These are phyloP conservation scores for Pristionchus entomophagus DNA, from an alignment of 2,888 invertebrate species.

Conservation along the genomic window DNA sequence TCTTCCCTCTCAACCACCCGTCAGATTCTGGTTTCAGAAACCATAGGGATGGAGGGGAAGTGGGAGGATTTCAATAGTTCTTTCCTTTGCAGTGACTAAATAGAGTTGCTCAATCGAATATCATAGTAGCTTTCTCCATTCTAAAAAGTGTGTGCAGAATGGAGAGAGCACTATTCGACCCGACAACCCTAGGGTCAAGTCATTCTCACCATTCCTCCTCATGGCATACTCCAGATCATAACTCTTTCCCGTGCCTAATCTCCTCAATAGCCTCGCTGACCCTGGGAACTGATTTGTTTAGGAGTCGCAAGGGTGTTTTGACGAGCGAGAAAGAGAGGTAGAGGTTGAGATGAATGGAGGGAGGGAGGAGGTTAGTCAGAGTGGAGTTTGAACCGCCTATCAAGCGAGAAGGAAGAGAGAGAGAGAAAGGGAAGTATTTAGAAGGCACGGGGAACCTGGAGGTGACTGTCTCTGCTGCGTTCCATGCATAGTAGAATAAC, in stretches of 20 bases:
- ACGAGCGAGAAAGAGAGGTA: conserved; percentile 12
- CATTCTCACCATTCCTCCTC: not conserved
- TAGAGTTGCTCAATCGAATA: too few relatives aligned
- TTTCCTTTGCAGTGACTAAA: not conserved
- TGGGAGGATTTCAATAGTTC: not conserved
- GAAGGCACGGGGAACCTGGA: not conserved
- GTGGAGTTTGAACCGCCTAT: not conserved
- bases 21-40: not conserved
- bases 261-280: conserved; percentile 1
- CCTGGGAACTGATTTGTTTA: conserved; percentile 17
- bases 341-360: conserved; percentile 12
- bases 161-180: too few relatives aligned
- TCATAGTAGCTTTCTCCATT: too few relatives aligned
- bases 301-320: not conserved
- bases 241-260: not conserved
- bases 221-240: not conserved
- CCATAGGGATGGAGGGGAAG: not conserved
- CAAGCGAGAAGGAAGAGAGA: not conserved
- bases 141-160: too few relatives aligned
- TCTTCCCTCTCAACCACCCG: not conserved
- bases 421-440: not conserved
- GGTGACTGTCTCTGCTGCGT: too few relatives aligned
- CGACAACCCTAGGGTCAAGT: too few relatives aligned
- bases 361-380: not conserved
- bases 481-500: too few relatives aligned